Evolutionary conservation across 2,888 invertebrate species (phyloP).

Genomic region (Torymus tubicola): DNA sequence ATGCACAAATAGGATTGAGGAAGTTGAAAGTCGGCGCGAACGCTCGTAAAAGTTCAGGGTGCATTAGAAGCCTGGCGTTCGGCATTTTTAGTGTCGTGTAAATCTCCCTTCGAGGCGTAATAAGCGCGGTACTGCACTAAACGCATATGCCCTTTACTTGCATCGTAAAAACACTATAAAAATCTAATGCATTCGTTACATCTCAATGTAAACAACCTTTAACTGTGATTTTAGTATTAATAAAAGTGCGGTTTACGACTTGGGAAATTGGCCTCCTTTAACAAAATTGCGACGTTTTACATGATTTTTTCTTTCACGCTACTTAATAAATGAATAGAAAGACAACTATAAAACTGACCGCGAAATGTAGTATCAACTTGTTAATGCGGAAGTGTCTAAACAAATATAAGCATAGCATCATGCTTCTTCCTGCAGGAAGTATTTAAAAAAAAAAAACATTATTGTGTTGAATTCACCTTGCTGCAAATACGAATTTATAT

Average conservation of each 20-base stretch:
- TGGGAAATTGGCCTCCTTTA: neutral
- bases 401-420: neutral
- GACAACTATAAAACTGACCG: neutral
- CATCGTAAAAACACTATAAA: conserved; percentile 33
- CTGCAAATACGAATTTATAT: conserved; percentile 1
- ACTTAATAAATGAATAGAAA: conserved; percentile 6
- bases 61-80: conserved; percentile 28
- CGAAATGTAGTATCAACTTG: neutral
- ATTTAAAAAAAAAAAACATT: no score
- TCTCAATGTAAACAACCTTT: conserved; percentile 33
- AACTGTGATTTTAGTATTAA: neutral
- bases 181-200: conserved; percentile 17
- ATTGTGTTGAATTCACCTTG: conserved; percentile 1
- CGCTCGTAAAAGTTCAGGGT: conserved; percentile 39
- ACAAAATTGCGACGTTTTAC: neutral
- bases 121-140: neutral
- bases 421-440: no score
- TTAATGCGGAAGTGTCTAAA: conserved; percentile 6
- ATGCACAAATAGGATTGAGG: conserved; percentile 23
- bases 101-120: conserved; percentile 24
- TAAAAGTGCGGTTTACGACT: conserved; percentile 25
- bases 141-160: conserved; percentile 10
- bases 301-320: conserved; percentile 10
- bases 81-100: conserved; percentile 32
- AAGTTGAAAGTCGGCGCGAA: conserved; percentile 15